Evolutionary conservation across 1,140 invertebrate genomes (phyloP).

Genomic region (Ceratina australensis): DNA sequence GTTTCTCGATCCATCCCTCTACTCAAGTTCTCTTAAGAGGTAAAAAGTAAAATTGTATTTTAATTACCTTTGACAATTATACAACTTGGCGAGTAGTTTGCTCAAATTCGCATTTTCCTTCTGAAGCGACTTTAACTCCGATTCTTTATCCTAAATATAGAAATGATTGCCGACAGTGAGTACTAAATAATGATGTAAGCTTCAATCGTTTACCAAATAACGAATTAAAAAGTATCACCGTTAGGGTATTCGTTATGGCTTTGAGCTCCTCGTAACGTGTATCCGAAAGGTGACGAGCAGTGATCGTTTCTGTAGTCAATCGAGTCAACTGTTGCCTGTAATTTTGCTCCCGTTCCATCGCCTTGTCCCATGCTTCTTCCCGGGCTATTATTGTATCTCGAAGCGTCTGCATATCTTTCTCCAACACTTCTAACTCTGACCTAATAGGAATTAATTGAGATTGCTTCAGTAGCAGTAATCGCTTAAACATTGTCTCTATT

Average conservation of each 20-base stretch:
- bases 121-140: constrained; percentile 41
- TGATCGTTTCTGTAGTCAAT: constrained; percentile 68
- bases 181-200: too few species aligned
- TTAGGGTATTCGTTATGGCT: constrained; percentile 52
- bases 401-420: constrained; percentile 69
- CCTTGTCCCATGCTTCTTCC: constrained; percentile 69
- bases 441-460: constrained; percentile 43
- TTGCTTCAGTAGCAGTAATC: too few species aligned
- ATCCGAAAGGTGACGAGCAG: constrained; percentile 68
- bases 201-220: not conserved
- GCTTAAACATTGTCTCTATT: not conserved
- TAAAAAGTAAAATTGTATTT: not conserved
- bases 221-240: constrained; percentile 44
- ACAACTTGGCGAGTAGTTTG: constrained; percentile 46
- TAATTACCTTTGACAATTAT: constrained; percentile 42
- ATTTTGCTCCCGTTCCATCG: constrained; percentile 67
- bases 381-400: constrained; percentile 65
- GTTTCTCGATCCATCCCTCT: too few species aligned
- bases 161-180: too few species aligned
- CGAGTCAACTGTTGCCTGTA: constrained; percentile 71
- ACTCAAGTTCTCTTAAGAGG: too few species aligned
- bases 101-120: constrained; percentile 40
- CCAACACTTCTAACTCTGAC: constrained; percentile 69
- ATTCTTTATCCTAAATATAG: constrained; percentile 46
- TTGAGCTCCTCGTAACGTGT: constrained; percentile 67